phyloP scores from a whole-genome alignment of 2,113 vertebrate genomes.

The Larimichthys crocea region DNA sequence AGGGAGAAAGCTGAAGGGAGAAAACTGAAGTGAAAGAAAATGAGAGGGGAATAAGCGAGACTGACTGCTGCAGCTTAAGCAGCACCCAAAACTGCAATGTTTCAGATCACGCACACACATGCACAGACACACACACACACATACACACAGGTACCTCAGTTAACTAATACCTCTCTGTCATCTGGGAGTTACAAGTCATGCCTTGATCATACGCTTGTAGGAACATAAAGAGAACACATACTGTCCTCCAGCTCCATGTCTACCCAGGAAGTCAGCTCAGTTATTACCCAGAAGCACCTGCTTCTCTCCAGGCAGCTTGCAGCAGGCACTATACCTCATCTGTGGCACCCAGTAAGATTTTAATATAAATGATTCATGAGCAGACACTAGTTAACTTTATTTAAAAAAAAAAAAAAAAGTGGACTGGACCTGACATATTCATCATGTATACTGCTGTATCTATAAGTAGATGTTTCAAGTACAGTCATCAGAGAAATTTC shows the following conservation, averaged over 20 bases:
- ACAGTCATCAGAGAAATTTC: conserved; percentile 10
- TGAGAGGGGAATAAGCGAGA: background rate
- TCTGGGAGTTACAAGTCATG: conserved; percentile 29
- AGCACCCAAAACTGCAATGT: conserved; percentile 3
- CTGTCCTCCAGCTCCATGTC: conserved; percentile 46
- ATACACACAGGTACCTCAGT: background rate
- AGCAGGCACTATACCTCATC: conserved; percentile 11
- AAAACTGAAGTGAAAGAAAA: conserved; percentile 17
- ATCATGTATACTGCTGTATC: conserved; percentile 27
- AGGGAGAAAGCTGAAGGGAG: conserved; percentile 7
- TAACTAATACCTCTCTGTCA: conserved; percentile 16
- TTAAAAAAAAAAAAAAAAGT: conserved; percentile 11
- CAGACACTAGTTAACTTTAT: conserved; percentile 24
- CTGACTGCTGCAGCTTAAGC: conserved; percentile 1
- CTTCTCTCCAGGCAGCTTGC: conserved; percentile 44
- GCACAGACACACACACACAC: conserved; percentile 3
- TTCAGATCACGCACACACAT: conserved; percentile 22
- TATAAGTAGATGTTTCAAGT: conserved; percentile 28
- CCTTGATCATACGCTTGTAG: conserved; percentile 47
- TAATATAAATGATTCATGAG: conserved; percentile 56
- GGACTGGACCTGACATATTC: conserved; percentile 27
- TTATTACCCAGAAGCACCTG: conserved; percentile 54
- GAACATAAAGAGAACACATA: conserved; percentile 32
- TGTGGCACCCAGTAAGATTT: conserved; percentile 26
- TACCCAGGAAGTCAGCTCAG: conserved; percentile 32